Percentiles rank a stretch among this genome's conserved stretches.
phyloP scores from a whole-genome alignment of 2,797 vertebrate species.

The Cossypha caffra region DNA sequence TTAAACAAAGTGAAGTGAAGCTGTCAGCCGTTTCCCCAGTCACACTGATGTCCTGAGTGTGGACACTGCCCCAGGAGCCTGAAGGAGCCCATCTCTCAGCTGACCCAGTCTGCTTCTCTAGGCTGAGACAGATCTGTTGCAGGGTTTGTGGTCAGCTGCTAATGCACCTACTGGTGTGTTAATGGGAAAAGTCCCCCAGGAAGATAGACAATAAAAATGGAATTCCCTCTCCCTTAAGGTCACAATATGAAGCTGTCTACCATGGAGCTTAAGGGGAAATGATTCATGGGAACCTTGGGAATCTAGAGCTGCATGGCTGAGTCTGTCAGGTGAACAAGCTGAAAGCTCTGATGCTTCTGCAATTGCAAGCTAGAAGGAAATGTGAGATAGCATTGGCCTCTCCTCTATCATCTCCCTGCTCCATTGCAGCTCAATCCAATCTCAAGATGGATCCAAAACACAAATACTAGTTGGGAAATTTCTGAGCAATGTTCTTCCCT shows the following conservation, averaged over 20 bases:
- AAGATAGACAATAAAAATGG: neutral
- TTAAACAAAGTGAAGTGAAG: neutral
- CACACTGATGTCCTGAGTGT: neutral
- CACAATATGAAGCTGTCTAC: neutral
- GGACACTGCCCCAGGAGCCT: neutral
- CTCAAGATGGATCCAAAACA: neutral
- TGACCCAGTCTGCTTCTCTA: neutral
- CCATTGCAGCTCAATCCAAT: neutral
- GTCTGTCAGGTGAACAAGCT: rapidly evolving
- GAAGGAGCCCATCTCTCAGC: neutral
- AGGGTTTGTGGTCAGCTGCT: neutral
- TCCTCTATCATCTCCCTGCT: neutral
- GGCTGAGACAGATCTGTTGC: neutral
- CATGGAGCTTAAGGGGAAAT: neutral
- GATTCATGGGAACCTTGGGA: neutral
- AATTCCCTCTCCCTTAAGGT: neutral
- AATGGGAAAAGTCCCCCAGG: neutral
- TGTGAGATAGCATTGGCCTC: neutral
- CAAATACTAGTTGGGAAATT: neutral
- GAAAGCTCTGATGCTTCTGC: neutral
- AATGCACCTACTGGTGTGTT: neutral
- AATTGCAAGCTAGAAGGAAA: neutral
- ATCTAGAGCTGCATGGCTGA: neutral
- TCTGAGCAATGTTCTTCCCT: neutral
- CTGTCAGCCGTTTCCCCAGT: neutral